Conservation (phyloP, 1,140 invertebrate species). For the Drosophila trapezifrons region DNA sequence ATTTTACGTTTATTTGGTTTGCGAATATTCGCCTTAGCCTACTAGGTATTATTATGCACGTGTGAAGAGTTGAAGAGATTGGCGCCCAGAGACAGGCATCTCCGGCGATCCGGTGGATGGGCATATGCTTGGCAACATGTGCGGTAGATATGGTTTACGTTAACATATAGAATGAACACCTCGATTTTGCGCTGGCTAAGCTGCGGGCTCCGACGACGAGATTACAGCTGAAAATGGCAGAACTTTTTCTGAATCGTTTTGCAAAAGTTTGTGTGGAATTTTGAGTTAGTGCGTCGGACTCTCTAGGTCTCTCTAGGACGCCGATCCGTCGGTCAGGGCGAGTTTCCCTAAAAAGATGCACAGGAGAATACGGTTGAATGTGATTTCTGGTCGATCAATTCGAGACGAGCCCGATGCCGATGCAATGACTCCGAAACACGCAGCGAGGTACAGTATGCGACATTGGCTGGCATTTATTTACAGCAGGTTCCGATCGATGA, state of each 20-base stretch:
- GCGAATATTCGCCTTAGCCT: slow-evolving; percentile 52
- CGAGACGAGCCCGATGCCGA: slow-evolving; percentile 24
- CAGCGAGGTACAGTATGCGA: slow-evolving; percentile 10
- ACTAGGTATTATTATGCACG: slow-evolving; percentile 63
- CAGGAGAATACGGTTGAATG: slow-evolving; percentile 43
- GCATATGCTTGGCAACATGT: slow-evolving; percentile 59
- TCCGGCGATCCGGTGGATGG: slow-evolving; percentile 53
- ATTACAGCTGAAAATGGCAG: slow-evolving; percentile 69
- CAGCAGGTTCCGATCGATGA: slow-evolving; percentile 39
- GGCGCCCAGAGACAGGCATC: slow-evolving; percentile 43
- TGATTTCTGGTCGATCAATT: slow-evolving; percentile 15
- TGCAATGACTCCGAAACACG: slow-evolving; percentile 43
- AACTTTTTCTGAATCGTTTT: slow-evolving; percentile 55
- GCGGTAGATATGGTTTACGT: slow-evolving; percentile 41
- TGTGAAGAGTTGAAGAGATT: slow-evolving; percentile 49
- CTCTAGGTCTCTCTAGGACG: slow-evolving; percentile 49
- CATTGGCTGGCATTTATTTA: slow-evolving; percentile 61
- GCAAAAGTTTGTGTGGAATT: slow-evolving; percentile 68
- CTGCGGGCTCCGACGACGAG: slow-evolving; percentile 46
- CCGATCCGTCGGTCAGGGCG: slow-evolving; percentile 56
- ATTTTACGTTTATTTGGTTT: slow-evolving; percentile 61
- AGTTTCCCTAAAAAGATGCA: slow-evolving; percentile 69
- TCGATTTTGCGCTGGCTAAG: slow-evolving; percentile 69
- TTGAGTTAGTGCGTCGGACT: slow-evolving; percentile 70
- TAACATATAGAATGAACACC: slow-evolving; percentile 67